phyloP scores from a whole-genome alignment of 2,888 invertebrate species.

The Trichogramma evanescens region DNA sequence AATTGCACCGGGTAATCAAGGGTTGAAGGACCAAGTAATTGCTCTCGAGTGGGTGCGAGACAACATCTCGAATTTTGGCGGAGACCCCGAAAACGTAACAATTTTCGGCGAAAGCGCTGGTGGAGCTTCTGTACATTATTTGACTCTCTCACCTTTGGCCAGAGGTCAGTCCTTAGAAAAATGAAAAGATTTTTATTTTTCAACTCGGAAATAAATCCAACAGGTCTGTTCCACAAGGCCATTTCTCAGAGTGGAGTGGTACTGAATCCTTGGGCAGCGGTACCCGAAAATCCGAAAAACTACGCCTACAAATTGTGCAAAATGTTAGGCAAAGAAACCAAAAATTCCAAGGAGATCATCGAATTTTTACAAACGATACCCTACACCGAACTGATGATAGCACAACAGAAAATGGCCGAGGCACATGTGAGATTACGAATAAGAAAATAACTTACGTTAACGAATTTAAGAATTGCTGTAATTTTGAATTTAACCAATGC shows the following conservation, averaged over 20 bases:
- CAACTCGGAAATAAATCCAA: background rate
- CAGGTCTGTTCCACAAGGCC: constrained; percentile 38
- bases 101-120: constrained; percentile 34
- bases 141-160: constrained; percentile 23
- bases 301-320: constrained; percentile 26
- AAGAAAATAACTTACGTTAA: background rate
- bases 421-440: constrained; percentile 16
- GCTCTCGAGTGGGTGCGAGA: constrained; percentile 29
- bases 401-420: constrained; percentile 14
- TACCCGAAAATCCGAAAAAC: constrained; percentile 15
- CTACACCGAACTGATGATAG: constrained; percentile 19
- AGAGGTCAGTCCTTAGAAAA: constrained; percentile 15
- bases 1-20: constrained; percentile 30
- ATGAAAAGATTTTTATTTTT: background rate
- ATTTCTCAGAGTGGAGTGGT: constrained; percentile 34
- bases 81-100: constrained; percentile 29
- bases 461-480: background rate
- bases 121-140: constrained; percentile 23
- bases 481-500: background rate
- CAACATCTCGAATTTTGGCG: constrained; percentile 29
- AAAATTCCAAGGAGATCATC: constrained; percentile 29
- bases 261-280: constrained; percentile 27
- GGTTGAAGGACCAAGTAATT: constrained; percentile 31
- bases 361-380: constrained; percentile 32
- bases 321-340: constrained; percentile 26